Evolutionary conservation across 1,140 invertebrate genomes (phyloP).

Genomic region (Pinna nobilis): DNA sequence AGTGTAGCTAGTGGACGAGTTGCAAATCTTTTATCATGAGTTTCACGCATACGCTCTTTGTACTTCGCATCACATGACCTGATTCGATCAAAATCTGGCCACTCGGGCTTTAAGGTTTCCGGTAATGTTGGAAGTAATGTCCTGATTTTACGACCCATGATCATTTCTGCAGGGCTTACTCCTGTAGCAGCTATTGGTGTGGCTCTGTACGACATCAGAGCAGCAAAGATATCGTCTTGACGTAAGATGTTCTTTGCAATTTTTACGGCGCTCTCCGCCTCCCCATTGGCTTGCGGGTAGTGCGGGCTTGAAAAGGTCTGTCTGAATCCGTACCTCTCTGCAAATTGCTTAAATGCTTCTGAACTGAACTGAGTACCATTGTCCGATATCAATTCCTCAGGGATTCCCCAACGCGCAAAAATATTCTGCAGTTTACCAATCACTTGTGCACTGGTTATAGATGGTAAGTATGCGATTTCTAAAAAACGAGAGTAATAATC

Average conservation of each 20-base stretch:
- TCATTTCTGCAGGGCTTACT: conserved; percentile 28
- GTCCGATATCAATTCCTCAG: conserved; percentile 21
- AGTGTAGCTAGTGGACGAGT: background rate
- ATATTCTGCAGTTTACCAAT: conserved; percentile 20
- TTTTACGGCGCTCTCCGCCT: conserved; percentile 29
- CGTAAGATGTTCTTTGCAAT: conserved; percentile 18
- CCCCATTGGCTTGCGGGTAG: conserved; percentile 46
- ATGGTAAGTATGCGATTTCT: conserved; percentile 29
- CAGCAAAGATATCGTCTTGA: conserved; percentile 10
- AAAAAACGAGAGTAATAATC: conserved; percentile 24
- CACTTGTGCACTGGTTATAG: conserved; percentile 15
- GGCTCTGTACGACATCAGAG: conserved; percentile 25
- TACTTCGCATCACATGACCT: background rate
- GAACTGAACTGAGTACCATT: conserved; percentile 33
- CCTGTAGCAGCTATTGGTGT: conserved; percentile 21
- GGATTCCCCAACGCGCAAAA: conserved; percentile 34
- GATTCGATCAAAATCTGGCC: conserved; percentile 4
- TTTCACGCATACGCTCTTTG: background rate
- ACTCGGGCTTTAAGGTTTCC: conserved; percentile 3
- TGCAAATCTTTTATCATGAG: background rate
- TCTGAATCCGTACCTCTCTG: conserved; percentile 66
- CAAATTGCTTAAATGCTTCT: conserved; percentile 9
- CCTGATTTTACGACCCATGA: conserved; percentile 17
- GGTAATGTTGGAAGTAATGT: background rate
- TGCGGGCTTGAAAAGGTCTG: conserved; percentile 57